Conservation (phyloP, 2,113 vertebrate species). For the Eulacestoma nigropectus region DNA sequence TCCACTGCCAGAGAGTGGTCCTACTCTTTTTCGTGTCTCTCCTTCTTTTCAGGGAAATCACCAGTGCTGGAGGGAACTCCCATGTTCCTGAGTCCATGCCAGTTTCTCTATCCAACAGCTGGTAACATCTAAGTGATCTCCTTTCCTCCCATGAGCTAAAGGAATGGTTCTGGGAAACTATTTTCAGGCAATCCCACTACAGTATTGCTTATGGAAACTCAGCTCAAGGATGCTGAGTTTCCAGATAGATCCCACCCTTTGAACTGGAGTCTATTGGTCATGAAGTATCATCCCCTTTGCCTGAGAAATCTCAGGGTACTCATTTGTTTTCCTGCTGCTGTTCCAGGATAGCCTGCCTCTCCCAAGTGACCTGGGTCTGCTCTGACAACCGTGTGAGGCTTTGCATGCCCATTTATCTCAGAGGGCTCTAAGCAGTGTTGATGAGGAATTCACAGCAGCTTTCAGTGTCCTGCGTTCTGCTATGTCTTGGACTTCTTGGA, state of each 20-base stretch:
- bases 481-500: not conserved
- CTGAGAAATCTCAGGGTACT: not conserved
- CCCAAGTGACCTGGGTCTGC: not conserved
- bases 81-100: rapidly evolving
- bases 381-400: not conserved
- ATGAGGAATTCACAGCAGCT: not conserved
- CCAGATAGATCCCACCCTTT: not conserved
- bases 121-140: not conserved
- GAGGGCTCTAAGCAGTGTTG: not conserved
- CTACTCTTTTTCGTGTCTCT: not conserved
- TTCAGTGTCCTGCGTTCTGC: not conserved
- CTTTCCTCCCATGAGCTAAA: not conserved
- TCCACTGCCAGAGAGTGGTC: not conserved
- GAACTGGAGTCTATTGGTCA: not conserved
- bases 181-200: not conserved
- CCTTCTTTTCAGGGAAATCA: not conserved
- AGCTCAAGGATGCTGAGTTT: not conserved
- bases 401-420: not conserved
- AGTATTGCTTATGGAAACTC: not conserved
- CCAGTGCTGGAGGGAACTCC: not conserved
- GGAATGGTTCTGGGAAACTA: not conserved
- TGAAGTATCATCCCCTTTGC: not conserved
- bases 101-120: not conserved
- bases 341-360: not conserved
- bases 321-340: not conserved